phyloP scores from a whole-genome alignment of 2,888 invertebrate species.

The Sclerodermus sp. region DNA sequence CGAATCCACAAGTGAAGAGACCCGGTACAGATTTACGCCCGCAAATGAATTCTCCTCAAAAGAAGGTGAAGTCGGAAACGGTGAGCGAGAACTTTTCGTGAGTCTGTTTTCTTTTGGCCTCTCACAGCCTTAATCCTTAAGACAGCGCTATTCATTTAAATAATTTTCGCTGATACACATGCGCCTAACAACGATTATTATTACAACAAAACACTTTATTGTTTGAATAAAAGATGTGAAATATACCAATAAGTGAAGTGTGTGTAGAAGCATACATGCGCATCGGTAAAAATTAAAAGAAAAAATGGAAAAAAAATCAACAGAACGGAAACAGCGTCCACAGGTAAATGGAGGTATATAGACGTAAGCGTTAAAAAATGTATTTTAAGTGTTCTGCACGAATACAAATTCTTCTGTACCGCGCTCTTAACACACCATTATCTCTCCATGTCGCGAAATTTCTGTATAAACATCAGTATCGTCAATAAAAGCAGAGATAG shows the following conservation, averaged over 20 bases:
- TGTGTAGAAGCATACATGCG: conserved; percentile 13
- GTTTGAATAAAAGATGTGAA: conserved; percentile 29
- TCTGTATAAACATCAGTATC: conserved; percentile 29
- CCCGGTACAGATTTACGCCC: conserved; percentile 44
- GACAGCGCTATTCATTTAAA: conserved; percentile 36
- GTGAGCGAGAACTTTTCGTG: conserved; percentile 54
- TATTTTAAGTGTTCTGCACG: conserved; percentile 34
- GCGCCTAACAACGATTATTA: conserved; percentile 36
- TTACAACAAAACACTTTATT: conserved; percentile 26
- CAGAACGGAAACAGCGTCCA: conserved; percentile 16
- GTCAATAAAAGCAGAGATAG: conserved; percentile 36
- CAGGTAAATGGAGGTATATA: conserved; percentile 24
- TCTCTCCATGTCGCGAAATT: conserved; percentile 25
- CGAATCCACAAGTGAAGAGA: conserved; percentile 52
- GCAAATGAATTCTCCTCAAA: conserved; percentile 48
- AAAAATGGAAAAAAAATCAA: background rate
- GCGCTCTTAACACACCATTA: conserved; percentile 33
- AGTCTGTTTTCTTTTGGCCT: conserved; percentile 33
- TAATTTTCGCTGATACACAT: conserved; percentile 41
- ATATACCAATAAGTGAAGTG: conserved; percentile 25
- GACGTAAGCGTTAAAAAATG: conserved; percentile 23
- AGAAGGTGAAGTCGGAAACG: conserved; percentile 51
- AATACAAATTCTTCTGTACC: conserved; percentile 34
- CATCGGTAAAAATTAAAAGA: conserved; percentile 16
- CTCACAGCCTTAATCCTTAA: conserved; percentile 23